Evolutionary conservation across 2,888 invertebrate genomes (phyloP), one percentile per base, ranked within the genome.

Genomic region (Mimumesa dahlbomi): DNA sequence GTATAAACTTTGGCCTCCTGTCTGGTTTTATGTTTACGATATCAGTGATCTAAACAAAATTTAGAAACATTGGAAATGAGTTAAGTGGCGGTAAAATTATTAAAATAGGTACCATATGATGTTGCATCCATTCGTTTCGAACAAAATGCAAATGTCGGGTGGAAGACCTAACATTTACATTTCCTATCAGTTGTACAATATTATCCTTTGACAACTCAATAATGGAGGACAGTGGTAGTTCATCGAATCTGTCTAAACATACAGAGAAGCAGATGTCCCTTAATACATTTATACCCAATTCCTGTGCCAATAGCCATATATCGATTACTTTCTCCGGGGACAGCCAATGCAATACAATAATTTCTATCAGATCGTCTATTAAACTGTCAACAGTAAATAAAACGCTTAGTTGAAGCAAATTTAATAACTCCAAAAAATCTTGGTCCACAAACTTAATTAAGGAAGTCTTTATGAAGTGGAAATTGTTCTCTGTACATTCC

Each of bases 181-280:
- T 85, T n/a, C 73, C 56, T 19, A 85, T 22, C 22, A 87, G 61
- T 16, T 72, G 75, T 9, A 70, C 42, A 46, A 86, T 75, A 58
- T 81, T 72, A n/a, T 74, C 9, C 18, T 36, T 48, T 19, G 29
- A 52, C 49, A 36, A 65, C 49, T 68, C 46, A 0, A 75, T 5
- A 1, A 87, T 46, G 0, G 46, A 63, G 5, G 46, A 7, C 2
- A 66, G 1, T 2, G 85, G 77, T 9, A 87, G 42, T 29, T 84
- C 84, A 7, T 65, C 49, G 9, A 87, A 84, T 63, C 83, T 75
- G 34, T 85, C 85, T 22, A 87, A 70, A 50, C 84, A 86, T 2
- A 71, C 57, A 1, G 82, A 75, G 2, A 82, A 68, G 16, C 74
- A 81, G 4, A 82, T 42, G 49, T 85, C 82, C 46, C 64, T 46